Conservation (phyloP, 2,888 invertebrate genomes). For the Polydrusus tereticollis region DNA sequence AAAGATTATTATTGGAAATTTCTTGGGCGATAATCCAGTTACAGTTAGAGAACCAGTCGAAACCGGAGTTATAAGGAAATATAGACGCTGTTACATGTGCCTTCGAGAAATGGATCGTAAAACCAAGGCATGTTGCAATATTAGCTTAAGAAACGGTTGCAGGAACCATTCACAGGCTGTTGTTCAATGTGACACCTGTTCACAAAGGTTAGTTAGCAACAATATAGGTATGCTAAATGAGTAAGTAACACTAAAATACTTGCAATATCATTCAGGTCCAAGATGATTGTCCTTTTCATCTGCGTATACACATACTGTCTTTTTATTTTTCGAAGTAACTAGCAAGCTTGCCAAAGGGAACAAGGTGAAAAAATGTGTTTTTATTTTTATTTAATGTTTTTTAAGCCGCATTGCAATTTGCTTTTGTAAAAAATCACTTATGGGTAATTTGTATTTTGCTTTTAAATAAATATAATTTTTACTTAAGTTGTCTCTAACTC, state of each 20-base stretch:
- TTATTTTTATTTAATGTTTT: not conserved
- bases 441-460: not conserved
- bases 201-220: not conserved
- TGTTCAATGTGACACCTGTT: not conserved
- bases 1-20: not conserved
- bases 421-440: not conserved
- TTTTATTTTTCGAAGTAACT: not conserved
- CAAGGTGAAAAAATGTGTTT: not conserved
- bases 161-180: not conserved
- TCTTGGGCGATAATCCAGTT: not conserved
- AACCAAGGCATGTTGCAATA: not conserved
- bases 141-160: not conserved
- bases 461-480: not conserved
- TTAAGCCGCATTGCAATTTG: not conserved
- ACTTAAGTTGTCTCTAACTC: not conserved
- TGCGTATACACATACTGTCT: not conserved
- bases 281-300: not conserved
- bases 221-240: not conserved
- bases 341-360: not conserved
- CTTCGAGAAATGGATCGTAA: not conserved
- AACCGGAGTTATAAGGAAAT: not conserved
- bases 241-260: not conserved
- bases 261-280: not conserved
- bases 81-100: slow-evolving; percentile 11
- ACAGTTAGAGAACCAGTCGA: not conserved